Evolutionary conservation across 2,113 vertebrate species (phyloP).

Genomic region (Hemiscyllium ocellatum): DNA sequence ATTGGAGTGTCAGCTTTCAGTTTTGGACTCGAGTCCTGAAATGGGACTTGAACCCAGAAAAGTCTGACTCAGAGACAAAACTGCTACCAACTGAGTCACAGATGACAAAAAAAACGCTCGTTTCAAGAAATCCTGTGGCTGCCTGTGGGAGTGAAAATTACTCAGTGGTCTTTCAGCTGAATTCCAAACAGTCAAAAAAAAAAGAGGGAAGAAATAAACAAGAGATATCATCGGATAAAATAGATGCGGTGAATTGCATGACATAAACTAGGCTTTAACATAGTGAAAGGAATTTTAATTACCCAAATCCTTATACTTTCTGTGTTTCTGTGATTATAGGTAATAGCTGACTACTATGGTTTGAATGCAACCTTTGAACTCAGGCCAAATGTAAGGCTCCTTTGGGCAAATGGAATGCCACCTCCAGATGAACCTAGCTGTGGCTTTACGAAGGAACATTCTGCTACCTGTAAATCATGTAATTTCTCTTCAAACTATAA

Average conservation of each 20-base stretch:
- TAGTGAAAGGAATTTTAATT: not conserved
- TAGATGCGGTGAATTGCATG: not conserved
- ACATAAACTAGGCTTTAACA: not conserved
- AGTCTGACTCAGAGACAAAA: not conserved
- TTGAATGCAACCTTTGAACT: conserved; percentile 75
- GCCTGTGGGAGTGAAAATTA: not conserved
- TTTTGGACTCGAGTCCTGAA: not conserved
- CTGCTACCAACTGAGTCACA: not conserved
- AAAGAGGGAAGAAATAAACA: not conserved
- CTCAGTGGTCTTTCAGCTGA: not conserved
- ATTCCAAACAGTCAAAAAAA: not conserved
- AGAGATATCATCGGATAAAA: not conserved
- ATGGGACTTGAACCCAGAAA: not conserved
- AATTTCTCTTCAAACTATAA: conserved; percentile 49
- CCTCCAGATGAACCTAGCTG: conserved; percentile 53
- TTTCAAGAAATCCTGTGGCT: not conserved
- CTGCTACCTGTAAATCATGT: conserved; percentile 78
- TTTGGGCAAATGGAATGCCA: conserved; percentile 58
- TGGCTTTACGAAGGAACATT: conserved; percentile 50
- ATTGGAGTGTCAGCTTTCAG: not conserved
- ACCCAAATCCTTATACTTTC: not conserved
- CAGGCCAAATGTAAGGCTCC: conserved; percentile 70
- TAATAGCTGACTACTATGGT: conserved; percentile 85
- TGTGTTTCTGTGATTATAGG: conserved; percentile 54
- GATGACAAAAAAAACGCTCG: not conserved